phyloP scores from a whole-genome alignment of 2,113 vertebrate genomes.

The Microtus pennsylvanicus region DNA sequence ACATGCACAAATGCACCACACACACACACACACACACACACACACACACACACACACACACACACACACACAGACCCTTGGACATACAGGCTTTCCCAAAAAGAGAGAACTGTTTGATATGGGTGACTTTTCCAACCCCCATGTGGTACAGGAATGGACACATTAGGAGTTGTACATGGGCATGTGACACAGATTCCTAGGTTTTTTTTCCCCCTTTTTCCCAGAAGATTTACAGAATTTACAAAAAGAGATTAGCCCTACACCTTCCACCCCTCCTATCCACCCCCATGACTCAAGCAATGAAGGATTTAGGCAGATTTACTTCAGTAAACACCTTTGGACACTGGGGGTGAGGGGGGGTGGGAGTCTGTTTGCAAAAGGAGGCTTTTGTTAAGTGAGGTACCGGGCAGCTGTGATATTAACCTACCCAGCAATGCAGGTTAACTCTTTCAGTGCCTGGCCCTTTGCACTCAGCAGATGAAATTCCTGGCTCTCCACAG shows the following conservation, averaged over 20 bases:
- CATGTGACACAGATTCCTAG: constrained; percentile 96
- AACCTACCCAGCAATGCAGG: constrained; percentile 90
- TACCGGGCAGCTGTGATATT: constrained; percentile 96
- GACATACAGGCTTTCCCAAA: constrained; percentile 38
- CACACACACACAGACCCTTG: constrained; percentile 20
- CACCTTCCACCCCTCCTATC: constrained; percentile 91
- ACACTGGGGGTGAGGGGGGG: constrained; percentile 89
- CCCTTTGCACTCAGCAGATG: constrained; percentile 78
- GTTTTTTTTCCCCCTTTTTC: constrained; percentile 81
- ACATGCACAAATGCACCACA: constrained; percentile 62
- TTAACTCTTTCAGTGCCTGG: constrained; percentile 91
- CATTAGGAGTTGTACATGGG: constrained; percentile 90
- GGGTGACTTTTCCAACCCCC: constrained; percentile 67
- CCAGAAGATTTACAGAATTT: constrained; percentile 93
- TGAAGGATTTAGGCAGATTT: constrained; percentile 97
- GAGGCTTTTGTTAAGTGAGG: constrained; percentile 95
- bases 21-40: too few relatives aligned
- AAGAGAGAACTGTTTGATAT: constrained; percentile 77
- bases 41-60: not conserved
- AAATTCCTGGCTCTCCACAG: constrained; percentile 78
- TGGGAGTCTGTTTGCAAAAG: constrained; percentile 96
- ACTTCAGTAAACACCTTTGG: constrained; percentile 99
- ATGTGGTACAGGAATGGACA: constrained; percentile 83
- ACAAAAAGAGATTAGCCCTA: constrained; percentile 96
- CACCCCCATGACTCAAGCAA: constrained; percentile 92